Percentiles rank a stretch among this genome's conserved stretches.
Conservation (phyloP, 2,797 vertebrate species). For the Macropodus opercularis region DNA sequence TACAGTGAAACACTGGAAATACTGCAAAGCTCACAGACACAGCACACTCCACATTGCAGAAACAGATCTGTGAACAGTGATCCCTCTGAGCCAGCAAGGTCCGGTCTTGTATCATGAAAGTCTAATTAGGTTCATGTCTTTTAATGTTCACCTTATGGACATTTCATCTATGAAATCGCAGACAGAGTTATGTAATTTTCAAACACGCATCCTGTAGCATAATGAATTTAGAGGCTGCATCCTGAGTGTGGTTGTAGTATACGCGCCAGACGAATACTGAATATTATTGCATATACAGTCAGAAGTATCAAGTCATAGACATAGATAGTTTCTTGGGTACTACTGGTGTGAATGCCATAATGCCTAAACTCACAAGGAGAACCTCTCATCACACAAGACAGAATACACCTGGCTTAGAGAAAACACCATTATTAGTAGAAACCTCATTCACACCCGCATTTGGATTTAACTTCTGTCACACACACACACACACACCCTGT, state of each 20-base stretch:
- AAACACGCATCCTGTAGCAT: too few relatives aligned
- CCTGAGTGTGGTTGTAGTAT: too few relatives aligned
- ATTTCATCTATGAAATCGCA: too few relatives aligned
- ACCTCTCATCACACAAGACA: conserved; percentile 30
- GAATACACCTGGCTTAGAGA: conserved; percentile 28
- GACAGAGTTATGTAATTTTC: background rate
- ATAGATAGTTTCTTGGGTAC: background rate
- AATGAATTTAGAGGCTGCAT: too few relatives aligned
- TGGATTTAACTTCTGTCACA: conserved; percentile 2
- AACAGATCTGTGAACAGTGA: conserved; percentile 45
- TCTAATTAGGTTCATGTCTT: background rate
- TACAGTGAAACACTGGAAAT: too few relatives aligned
- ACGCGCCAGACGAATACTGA: too few relatives aligned
- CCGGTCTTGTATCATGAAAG: conserved; percentile 15
- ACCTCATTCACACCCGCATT: conserved; percentile 18
- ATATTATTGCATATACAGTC: too few relatives aligned
- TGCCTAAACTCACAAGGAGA: too few relatives aligned
- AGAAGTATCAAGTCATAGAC: too few relatives aligned
- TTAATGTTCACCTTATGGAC: background rate
- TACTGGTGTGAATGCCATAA: background rate
- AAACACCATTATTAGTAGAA: conserved; percentile 26
- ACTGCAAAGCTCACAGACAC: conserved; percentile 69
- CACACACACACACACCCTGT: conserved; percentile 12
- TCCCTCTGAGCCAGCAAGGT: conserved; percentile 29
- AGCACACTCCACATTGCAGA: conserved; percentile 48